A percentile compares a stretch with the other conserved stretches of the same genome.
These are phyloP conservation scores for Hydractinia echinata DNA, from an alignment of 30 jellyfish, hydroid and myxozoan species.

Conservation along the genomic window DNA sequence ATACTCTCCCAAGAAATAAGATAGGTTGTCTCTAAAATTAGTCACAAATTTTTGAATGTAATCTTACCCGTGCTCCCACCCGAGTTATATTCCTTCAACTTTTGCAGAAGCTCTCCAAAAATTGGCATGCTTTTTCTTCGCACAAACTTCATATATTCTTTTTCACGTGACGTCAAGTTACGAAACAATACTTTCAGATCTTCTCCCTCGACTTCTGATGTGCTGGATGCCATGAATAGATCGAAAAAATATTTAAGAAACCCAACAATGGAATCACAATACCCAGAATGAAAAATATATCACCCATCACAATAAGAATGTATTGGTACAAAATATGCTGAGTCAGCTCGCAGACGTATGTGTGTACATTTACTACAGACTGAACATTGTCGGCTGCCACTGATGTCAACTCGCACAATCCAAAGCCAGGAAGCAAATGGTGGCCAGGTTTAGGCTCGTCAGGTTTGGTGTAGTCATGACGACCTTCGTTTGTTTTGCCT, in stretches of 20 bases:
- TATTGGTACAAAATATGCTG: slow-evolving; percentile 21
- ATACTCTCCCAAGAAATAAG: too few species aligned
- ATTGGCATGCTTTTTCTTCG: slow-evolving; percentile 1
- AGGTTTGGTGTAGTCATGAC: slow-evolving; percentile 12
- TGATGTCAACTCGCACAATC: slow-evolving; percentile 11
- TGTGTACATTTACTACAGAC: not conserved
- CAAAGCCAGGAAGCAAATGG: slow-evolving; percentile 11
- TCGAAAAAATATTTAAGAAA: slow-evolving; percentile 10
- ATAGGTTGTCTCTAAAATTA: too few species aligned
- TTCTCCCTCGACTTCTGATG: not conserved
- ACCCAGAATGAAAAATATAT: slow-evolving; percentile 6
- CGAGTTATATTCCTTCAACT: not conserved
- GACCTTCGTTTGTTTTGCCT: not conserved
- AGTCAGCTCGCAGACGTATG: slow-evolving; percentile 15
- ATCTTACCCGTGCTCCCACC: too few species aligned
- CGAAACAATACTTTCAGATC: not conserved
- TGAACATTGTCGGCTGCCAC: not conserved
- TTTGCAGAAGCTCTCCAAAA: slow-evolving; percentile 13
- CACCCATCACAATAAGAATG: slow-evolving; percentile 3
- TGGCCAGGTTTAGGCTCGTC: slow-evolving; percentile 19
- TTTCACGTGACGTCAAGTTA: slow-evolving; percentile 9
- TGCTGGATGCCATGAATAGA: not conserved
- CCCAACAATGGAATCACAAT: slow-evolving; percentile 13
- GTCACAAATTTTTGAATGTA: too few species aligned
- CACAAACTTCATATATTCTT: not conserved